A percentile compares a stretch with the other conserved stretches of the same genome.
Conservation (phyloP, 2,888 invertebrate genomes). For the Ophioninae sp. region DNA sequence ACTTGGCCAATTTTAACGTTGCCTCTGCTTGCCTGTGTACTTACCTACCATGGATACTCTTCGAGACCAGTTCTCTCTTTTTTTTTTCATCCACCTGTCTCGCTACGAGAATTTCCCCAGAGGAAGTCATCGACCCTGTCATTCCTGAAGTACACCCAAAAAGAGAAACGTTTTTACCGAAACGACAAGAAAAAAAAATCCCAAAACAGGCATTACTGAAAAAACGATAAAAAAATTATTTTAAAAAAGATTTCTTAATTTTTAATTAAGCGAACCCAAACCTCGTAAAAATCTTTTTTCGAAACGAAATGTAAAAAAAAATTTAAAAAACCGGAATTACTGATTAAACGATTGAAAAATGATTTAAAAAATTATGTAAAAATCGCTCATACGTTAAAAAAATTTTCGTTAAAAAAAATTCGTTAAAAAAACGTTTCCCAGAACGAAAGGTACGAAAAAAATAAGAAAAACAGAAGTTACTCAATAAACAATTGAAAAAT, state of each 20-base stretch:
- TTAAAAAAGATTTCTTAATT: too few species aligned
- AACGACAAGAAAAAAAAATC: slow-evolving; percentile 3
- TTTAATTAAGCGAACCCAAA: too few species aligned
- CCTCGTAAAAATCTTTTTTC: too few species aligned
- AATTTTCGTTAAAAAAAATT: too few species aligned
- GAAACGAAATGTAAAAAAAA: background rate
- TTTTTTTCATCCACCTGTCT: slow-evolving; percentile 16
- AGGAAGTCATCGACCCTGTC: slow-evolving; percentile 32
- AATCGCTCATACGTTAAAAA: too few species aligned
- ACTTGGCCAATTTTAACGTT: slow-evolving; percentile 13
- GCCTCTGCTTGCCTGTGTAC: background rate
- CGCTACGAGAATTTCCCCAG: slow-evolving; percentile 29
- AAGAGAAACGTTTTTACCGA: slow-evolving; percentile 16
- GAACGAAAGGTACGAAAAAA: too few species aligned
- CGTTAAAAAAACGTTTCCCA: too few species aligned
- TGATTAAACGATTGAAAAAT: background rate
- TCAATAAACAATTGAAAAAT: too few species aligned
- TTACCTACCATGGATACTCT: slow-evolving; percentile 3
- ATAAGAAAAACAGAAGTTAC: too few species aligned
- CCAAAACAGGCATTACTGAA: background rate
- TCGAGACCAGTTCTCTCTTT: background rate
- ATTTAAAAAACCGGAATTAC: background rate
- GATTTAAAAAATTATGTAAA: background rate
- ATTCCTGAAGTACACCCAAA: slow-evolving; percentile 9
- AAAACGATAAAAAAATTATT: background rate